Evolutionary conservation across 2,888 invertebrate genomes (phyloP).

Genomic region (Parnassius apollo): DNA sequence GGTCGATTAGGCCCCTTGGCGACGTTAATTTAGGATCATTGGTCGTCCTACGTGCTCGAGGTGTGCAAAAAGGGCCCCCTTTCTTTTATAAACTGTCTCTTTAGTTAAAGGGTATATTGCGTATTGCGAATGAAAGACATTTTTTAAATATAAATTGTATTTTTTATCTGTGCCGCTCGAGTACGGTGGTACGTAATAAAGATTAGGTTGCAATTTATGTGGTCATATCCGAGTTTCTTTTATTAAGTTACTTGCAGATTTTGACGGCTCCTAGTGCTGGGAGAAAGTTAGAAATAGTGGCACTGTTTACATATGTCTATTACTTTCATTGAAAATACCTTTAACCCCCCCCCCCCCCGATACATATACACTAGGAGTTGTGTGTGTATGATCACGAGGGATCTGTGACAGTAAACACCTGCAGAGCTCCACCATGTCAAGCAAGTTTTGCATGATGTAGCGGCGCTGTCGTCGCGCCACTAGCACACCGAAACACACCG

Average conservation of each 20-base stretch:
- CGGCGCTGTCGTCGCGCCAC: too few relatives aligned
- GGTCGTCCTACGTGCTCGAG: conserved; percentile 58
- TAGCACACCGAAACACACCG: too few relatives aligned
- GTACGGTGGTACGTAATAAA: conserved; percentile 3
- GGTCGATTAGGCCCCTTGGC: conserved; percentile 75
- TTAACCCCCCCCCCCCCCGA: too few relatives aligned
- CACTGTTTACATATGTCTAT: too few relatives aligned
- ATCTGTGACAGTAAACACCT: too few relatives aligned
- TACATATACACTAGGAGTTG: too few relatives aligned
- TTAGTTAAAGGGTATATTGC: conserved; percentile 53
- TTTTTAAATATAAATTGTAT: conserved; percentile 32
- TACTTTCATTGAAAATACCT: too few relatives aligned
- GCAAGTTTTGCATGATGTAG: too few relatives aligned
- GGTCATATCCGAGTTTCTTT: conserved; percentile 3
- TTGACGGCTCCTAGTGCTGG: not conserved
- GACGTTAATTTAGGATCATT: conserved; percentile 80
- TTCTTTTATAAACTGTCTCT: conserved; percentile 51
- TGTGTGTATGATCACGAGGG: too few relatives aligned
- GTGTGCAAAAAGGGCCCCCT: conserved; percentile 42
- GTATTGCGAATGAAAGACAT: conserved; percentile 51
- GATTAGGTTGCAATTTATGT: conserved; percentile 16
- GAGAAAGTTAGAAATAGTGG: too few relatives aligned
- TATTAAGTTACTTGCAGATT: not conserved
- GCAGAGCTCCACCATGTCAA: too few relatives aligned
- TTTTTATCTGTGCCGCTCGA: conserved; percentile 17